Percentiles rank a stretch among this genome's conserved stretches.
Conservation (phyloP, 2,888 invertebrate species). For the Marasmarcha lunaedactyla region DNA sequence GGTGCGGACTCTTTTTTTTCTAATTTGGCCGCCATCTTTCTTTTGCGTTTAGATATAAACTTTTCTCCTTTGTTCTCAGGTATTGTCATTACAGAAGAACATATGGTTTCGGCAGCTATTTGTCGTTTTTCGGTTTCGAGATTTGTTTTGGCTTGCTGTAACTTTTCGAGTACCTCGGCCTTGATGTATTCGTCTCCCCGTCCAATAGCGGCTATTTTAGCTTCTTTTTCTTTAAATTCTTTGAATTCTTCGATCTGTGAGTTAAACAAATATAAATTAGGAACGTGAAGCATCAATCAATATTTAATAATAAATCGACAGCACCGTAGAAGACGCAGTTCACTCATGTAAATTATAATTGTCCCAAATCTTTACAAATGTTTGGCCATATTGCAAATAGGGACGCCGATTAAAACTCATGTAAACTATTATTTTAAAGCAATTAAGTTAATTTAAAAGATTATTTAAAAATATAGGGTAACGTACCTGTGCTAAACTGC, state of each 20-base stretch:
- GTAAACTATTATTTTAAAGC: too few species aligned
- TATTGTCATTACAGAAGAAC: constrained; percentile 1
- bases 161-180: constrained; percentile 32
- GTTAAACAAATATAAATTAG: constrained; percentile 10
- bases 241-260: constrained; percentile 41
- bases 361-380: too few species aligned
- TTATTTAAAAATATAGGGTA: too few species aligned
- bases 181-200: constrained; percentile 40
- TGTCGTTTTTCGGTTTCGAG: constrained; percentile 20
- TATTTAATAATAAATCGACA: too few species aligned
- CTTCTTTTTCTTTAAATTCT: constrained; percentile 40
- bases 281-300: too few species aligned
- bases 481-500: constrained; percentile 37
- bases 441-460: too few species aligned
- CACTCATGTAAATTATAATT: not conserved
- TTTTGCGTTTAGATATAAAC: constrained; percentile 2
- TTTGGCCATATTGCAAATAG: too few species aligned
- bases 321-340: not conserved
- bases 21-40: constrained; percentile 10
- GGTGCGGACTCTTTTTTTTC: constrained; percentile 18
- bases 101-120: not conserved
- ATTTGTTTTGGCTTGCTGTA: constrained; percentile 28
- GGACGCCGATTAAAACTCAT: too few species aligned
- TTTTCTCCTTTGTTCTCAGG: constrained; percentile 5
- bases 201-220: constrained; percentile 37